These are phyloP conservation scores for Drosophila ohnishii DNA, from an alignment of 1,140 invertebrate species.

Conservation along the genomic window DNA sequence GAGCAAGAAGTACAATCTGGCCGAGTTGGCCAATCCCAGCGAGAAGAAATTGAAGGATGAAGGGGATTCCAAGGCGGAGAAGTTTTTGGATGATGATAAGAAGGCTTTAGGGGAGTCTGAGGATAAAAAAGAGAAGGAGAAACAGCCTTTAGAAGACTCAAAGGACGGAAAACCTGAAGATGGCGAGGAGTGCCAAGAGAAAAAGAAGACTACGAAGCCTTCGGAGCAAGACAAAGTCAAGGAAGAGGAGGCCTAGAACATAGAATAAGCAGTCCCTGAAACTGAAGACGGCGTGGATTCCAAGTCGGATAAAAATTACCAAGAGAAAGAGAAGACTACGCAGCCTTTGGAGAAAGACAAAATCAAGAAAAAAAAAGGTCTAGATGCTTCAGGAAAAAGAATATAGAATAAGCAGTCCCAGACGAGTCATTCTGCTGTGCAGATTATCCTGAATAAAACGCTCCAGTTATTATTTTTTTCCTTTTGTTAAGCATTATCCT, in stretches of 20 bases:
- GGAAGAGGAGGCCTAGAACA: too few relatives aligned
- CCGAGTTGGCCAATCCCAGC: conserved; percentile 65
- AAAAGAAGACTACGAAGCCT: too few relatives aligned
- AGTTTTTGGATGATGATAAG: not conserved
- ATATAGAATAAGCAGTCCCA: conserved; percentile 1
- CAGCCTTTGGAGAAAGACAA: conserved; percentile 5
- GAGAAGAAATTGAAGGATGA: conserved; percentile 29
- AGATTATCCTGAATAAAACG: conserved; percentile 46
- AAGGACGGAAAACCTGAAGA: not conserved
- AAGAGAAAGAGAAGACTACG: not conserved
- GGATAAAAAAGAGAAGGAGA: not conserved
- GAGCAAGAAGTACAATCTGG: conserved; percentile 89
- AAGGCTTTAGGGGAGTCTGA: not conserved
- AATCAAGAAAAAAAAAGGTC: not conserved
- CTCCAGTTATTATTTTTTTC: conserved; percentile 33
- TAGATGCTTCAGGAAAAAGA: not conserved
- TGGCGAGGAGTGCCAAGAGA: too few relatives aligned
- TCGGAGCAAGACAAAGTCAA: too few relatives aligned
- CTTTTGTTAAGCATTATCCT: conserved; percentile 22
- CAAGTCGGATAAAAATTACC: not conserved
- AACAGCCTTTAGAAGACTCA: not conserved
- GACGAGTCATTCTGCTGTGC: conserved; percentile 23
- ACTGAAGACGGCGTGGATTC: not conserved
- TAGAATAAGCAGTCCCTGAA: too few relatives aligned
- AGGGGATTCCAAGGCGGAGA: conserved; percentile 13